A percentile compares a stretch with the other conserved stretches of the same genome.
phyloP scores from a whole-genome alignment of 2,888 invertebrate genomes.

The Hypercompe scribonia region DNA sequence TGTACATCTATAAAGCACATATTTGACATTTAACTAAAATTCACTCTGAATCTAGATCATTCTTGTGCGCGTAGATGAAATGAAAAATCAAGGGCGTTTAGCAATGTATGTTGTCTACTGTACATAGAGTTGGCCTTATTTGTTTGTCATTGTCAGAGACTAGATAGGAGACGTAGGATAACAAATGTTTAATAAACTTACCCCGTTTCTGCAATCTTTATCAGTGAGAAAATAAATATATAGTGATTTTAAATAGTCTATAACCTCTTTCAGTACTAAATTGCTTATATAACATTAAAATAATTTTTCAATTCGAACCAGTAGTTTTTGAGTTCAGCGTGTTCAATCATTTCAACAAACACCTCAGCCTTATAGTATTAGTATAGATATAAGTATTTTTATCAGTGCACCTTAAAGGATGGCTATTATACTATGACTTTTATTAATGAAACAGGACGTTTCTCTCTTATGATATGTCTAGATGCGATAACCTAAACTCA shows the following conservation, averaged over 20 bases:
- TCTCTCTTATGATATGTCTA: background rate
- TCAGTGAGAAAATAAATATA: too few relatives aligned
- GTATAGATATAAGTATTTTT: too few relatives aligned
- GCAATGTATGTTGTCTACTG: slow-evolving; percentile 10
- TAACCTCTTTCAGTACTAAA: too few relatives aligned
- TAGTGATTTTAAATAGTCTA: too few relatives aligned
- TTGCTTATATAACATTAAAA: too few relatives aligned
- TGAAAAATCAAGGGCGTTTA: slow-evolving; percentile 50
- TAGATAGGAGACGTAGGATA: background rate
- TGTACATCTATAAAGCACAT: slow-evolving; percentile 26
- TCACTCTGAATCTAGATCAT: slow-evolving; percentile 48
- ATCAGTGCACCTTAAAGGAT: background rate
- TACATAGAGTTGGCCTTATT: background rate
- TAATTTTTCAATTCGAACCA: too few relatives aligned
- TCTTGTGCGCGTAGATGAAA: slow-evolving; percentile 36
- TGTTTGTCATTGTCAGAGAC: background rate
- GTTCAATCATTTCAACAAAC: too few relatives aligned
- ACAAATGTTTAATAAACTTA: too few relatives aligned
- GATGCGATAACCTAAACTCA: background rate
- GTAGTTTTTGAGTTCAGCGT: too few relatives aligned
- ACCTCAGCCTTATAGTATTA: too few relatives aligned
- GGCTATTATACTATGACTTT: background rate
- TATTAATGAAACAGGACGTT: background rate
- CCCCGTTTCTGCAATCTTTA: too few relatives aligned
- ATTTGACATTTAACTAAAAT: slow-evolving; percentile 56